Percentiles rank a stretch among this genome's conserved stretches.
Conservation (phyloP, 1,140 invertebrate species). For the Dreissena rostriformis region DNA sequence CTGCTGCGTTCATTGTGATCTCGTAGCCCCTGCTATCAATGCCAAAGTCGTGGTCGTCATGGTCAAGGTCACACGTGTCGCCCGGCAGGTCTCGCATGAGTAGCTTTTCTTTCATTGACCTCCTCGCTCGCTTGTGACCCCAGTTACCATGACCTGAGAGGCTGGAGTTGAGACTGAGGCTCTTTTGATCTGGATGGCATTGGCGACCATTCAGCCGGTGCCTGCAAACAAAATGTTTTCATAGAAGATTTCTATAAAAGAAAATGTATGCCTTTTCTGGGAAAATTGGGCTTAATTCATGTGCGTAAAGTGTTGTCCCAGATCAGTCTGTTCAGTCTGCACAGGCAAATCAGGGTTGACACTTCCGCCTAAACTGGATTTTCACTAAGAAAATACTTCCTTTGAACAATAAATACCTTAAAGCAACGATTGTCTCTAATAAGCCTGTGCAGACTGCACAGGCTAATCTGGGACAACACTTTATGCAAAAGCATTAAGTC, state of each 20-base stretch:
- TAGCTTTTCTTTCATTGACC: constrained; percentile 71
- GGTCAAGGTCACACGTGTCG: constrained; percentile 52
- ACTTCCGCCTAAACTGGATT: too few relatives aligned
- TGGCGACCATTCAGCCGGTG: constrained; percentile 57
- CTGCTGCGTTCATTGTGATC: constrained; percentile 25
- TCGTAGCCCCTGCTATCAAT: constrained; percentile 53
- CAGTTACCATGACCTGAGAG: constrained; percentile 34
- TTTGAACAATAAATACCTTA: too few relatives aligned
- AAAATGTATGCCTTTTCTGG: background rate
- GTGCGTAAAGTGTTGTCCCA: too few relatives aligned
- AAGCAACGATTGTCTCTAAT: too few relatives aligned
- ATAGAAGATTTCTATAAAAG: too few relatives aligned
- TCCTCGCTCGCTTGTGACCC: constrained; percentile 30
- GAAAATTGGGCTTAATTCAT: too few relatives aligned
- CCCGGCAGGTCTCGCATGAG: constrained; percentile 52
- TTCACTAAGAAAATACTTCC: too few relatives aligned
- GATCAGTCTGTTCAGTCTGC: too few relatives aligned
- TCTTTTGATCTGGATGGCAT: constrained; percentile 65
- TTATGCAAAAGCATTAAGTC: too few relatives aligned
- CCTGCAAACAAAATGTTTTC: constrained; percentile 55
- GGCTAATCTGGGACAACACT: too few relatives aligned
- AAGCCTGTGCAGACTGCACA: too few relatives aligned
- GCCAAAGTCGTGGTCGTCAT: constrained; percentile 43
- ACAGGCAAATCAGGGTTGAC: too few relatives aligned
- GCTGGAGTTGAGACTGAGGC: constrained; percentile 55